These are phyloP conservation scores for Pipistrellus pipistrellus DNA, from an alignment of 2,797 vertebrate genomes.

Conservation along the genomic window DNA sequence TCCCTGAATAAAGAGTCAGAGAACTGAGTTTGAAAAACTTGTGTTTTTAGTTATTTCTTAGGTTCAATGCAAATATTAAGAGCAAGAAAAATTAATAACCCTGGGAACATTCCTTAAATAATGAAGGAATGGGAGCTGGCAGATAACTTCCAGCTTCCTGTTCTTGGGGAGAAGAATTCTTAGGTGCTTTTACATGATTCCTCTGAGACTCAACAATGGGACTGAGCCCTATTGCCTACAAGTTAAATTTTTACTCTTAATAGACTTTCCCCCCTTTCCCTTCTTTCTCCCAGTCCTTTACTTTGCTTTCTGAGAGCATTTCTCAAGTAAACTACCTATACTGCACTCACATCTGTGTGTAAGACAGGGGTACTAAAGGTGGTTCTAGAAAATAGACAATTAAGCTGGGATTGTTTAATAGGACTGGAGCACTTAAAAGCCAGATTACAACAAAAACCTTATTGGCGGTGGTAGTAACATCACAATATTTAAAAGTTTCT, in stretches of 20 bases:
- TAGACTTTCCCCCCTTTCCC: not conserved
- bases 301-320: not conserved
- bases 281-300: not conserved
- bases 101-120: not conserved
- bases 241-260: not conserved
- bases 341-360: not conserved
- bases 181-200: not conserved
- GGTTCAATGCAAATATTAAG: not conserved
- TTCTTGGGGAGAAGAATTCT: not conserved
- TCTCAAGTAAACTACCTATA: not conserved
- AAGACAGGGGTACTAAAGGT: not conserved
- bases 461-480: not conserved
- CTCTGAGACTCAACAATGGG: not conserved
- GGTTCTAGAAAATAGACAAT: not conserved
- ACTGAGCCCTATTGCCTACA: not conserved
- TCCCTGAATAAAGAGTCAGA: not conserved
- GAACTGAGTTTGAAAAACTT: not conserved
- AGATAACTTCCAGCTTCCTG: not conserved
- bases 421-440: not conserved
- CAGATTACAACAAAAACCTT: not conserved
- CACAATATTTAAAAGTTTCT: not conserved
- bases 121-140: not conserved
- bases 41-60: constrained; percentile 4
- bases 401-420: not conserved
- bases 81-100: not conserved